Base-by-base conservation (phyloP, 2,797 vertebrate genomes). In the Lithobates pipiens region DNA sequence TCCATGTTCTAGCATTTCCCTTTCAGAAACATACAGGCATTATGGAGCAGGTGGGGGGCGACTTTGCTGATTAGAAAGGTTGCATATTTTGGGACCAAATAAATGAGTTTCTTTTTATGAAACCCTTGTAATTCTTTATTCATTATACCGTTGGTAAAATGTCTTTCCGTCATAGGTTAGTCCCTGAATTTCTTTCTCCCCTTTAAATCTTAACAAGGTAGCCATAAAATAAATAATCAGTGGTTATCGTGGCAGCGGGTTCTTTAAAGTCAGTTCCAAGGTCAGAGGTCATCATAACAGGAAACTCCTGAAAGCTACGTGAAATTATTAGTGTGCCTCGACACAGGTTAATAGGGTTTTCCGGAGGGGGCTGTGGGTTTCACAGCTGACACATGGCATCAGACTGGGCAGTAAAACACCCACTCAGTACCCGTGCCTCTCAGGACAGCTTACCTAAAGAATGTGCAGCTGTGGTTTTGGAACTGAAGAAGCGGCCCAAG, bases 401-500 rank as follows among this genome's bases (percentile, higher is more conserved):
- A 89, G 88, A 89, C 90, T 89, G 90, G 88, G 88, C 85, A 85
- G 95, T 95, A 93, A 95, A 96, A 96, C 94, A 91, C 94, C 94
- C 94, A 57, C 76, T 78, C 77, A 71, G 61, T 77, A 84, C 80
- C 84, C 29, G 73, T 80, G 81, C 78, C 67, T 87, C 90, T 83
- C 71, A 87, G 85, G 68, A 77, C 76, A 34, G 85, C 93, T 96
- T 94, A 99, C 98, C 98, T 94, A 99, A 94, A 84, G 97, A 99
- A 94, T 99, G 98, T 90, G 97, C 97, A 15, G 96, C 97, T 36
- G 97, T 98, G 89, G 98, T 99, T 96, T 99, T 98, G 88, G 97
- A 99, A 92, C 98, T 99, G 94, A 99, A 99, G 95, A 99, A 99
- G 70, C 98, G 94, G 86, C 98, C 98, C 88, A 99, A 92, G 21